Conservation (phyloP, 2,797 vertebrate genomes). For the Euthynnus affinis region DNA sequence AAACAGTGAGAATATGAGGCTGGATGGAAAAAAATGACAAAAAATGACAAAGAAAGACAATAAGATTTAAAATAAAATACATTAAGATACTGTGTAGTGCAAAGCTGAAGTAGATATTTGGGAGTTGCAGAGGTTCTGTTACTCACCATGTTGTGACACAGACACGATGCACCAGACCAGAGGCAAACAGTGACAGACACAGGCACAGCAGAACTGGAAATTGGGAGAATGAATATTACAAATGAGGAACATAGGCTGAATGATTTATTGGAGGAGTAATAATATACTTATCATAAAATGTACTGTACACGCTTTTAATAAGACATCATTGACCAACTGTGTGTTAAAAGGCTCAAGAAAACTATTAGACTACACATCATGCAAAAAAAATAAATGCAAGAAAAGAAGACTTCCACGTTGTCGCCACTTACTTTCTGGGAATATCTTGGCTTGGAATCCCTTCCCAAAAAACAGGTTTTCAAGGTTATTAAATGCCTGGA, state of each 20-base stretch:
- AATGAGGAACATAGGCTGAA: slow-evolving; percentile 15
- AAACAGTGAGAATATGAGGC: slow-evolving; percentile 89
- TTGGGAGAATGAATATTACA: background rate
- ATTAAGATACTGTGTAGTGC: background rate
- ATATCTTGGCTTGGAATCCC: slow-evolving; percentile 98
- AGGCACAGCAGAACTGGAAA: slow-evolving; percentile 89
- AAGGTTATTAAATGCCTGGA: slow-evolving; percentile 96
- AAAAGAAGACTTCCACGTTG: background rate
- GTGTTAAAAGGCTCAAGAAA: background rate
- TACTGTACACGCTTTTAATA: background rate
- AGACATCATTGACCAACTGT: background rate
- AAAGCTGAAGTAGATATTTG: background rate
- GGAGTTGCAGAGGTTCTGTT: background rate
- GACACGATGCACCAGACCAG: slow-evolving; percentile 93
- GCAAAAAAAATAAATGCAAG: background rate
- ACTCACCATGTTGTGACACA: slow-evolving; percentile 89
- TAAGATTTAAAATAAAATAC: background rate
- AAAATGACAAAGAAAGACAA: background rate
- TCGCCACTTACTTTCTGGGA: slow-evolving; percentile 94
- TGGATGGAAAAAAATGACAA: slow-evolving; percentile 62
- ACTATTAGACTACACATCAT: background rate
- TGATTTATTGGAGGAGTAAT: background rate
- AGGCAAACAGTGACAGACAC: slow-evolving; percentile 92
- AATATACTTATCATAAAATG: background rate
- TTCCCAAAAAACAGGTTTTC: slow-evolving; percentile 96